Conservation (phyloP, 2,888 invertebrate species). For the Blera fallax region DNA sequence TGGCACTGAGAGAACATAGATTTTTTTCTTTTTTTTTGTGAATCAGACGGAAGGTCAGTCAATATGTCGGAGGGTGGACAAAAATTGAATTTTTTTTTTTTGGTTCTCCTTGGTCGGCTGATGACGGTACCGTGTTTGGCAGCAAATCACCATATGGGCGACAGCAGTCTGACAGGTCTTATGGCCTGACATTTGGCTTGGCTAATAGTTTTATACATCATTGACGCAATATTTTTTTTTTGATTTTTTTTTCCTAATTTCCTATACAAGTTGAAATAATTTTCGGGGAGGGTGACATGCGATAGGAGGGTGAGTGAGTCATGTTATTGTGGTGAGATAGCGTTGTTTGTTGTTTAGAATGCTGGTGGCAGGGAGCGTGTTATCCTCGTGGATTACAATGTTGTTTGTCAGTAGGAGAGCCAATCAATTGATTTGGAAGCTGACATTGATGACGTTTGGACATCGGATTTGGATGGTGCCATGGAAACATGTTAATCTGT, state of each 20-base stretch:
- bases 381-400: constrained; percentile 62
- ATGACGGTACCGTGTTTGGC: constrained; percentile 34
- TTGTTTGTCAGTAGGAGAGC: constrained; percentile 58
- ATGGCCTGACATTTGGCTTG: constrained; percentile 67
- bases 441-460: constrained; percentile 66
- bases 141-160: constrained; percentile 71
- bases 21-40: constrained; percentile 23
- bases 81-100: constrained; percentile 61
- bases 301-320: constrained; percentile 42
- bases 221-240: constrained; percentile 54
- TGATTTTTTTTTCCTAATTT: constrained; percentile 18
- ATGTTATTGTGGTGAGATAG: constrained; percentile 59
- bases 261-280: constrained; percentile 6
- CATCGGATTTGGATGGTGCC: constrained; percentile 38
- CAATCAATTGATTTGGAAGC: constrained; percentile 52
- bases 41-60: constrained; percentile 13
- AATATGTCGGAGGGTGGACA: constrained; percentile 39
- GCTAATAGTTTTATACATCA: constrained; percentile 72
- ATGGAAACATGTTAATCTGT: constrained; percentile 64
- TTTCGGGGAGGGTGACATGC: constrained; percentile 6
- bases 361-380: constrained; percentile 14
- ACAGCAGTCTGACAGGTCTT: constrained; percentile 71
- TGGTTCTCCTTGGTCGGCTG: constrained; percentile 3
- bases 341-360: constrained; percentile 64
- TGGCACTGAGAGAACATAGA: constrained; percentile 51